A percentile compares a stretch with the other conserved stretches of the same genome.
phyloP scores from a whole-genome alignment of 2,113 vertebrate species.

The Scomber colias region DNA sequence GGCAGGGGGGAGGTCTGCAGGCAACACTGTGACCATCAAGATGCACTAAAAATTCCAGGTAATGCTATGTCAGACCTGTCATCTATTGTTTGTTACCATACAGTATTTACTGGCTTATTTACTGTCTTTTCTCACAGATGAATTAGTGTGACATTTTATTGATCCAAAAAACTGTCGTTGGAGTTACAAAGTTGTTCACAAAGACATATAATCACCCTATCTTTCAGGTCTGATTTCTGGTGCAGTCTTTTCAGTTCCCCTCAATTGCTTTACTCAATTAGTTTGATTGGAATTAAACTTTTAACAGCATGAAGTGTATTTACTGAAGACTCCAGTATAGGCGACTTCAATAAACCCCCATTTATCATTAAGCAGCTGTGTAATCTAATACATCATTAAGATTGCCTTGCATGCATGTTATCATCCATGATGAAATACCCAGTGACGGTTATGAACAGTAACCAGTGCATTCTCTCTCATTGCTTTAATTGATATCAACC shows the following conservation, averaged over 20 bases:
- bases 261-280: slow-evolving; percentile 27
- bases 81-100: slow-evolving; percentile 37
- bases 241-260: slow-evolving; percentile 18
- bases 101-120: slow-evolving; percentile 42
- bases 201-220: slow-evolving; percentile 27
- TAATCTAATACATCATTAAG: slow-evolving; percentile 59
- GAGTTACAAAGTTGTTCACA: slow-evolving; percentile 25
- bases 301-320: slow-evolving; percentile 26
- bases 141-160: slow-evolving; percentile 37
- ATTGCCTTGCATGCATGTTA: slow-evolving; percentile 51
- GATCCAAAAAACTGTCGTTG: slow-evolving; percentile 46
- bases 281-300: slow-evolving; percentile 41
- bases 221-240: neutral
- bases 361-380: slow-evolving; percentile 49
- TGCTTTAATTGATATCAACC: slow-evolving; percentile 76
- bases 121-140: slow-evolving; percentile 23
- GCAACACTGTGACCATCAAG: neutral
- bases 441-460: slow-evolving; percentile 59
- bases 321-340: slow-evolving; percentile 19
- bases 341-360: slow-evolving; percentile 33
- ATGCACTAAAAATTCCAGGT: slow-evolving; percentile 11
- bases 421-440: slow-evolving; percentile 66
- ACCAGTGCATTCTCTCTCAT: slow-evolving; percentile 57
- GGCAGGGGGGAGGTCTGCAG: neutral
- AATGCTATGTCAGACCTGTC: slow-evolving; percentile 1